These are phyloP conservation scores for Homarus gammarus DNA, from an alignment of 2,888 invertebrate genomes.

Conservation along the genomic window DNA sequence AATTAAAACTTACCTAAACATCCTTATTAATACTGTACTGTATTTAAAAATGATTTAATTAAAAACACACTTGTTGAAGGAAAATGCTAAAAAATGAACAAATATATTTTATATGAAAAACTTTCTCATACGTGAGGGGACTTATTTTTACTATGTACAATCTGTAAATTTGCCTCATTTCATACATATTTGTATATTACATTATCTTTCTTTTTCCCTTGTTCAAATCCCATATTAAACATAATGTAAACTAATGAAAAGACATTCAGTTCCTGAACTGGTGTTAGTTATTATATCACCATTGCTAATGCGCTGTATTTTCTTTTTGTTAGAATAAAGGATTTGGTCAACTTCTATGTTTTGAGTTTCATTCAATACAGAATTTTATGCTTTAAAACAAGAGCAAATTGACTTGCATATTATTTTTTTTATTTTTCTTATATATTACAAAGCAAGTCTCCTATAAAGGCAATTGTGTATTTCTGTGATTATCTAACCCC, in stretches of 20 bases:
- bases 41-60: not conserved
- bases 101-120: not conserved
- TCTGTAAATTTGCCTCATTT: not conserved
- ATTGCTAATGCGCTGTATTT: not conserved
- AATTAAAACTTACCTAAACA: too few species aligned
- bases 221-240: not conserved
- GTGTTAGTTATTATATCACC: not conserved
- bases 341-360: not conserved
- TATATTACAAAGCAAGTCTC: conserved; percentile 37
- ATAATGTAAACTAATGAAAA: not conserved
- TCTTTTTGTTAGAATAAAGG: not conserved
- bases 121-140: not conserved
- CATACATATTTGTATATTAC: not conserved
- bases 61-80: not conserved
- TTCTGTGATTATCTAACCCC: conserved; percentile 58
- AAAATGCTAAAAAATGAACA: not conserved
- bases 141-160: not conserved
- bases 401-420: conserved; percentile 11
- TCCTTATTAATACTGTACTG: not conserved
- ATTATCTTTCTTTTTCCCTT: not conserved
- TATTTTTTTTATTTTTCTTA: conserved; percentile 3
- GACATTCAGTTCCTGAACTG: not conserved
- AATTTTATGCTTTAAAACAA: conserved; percentile 20
- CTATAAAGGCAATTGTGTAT: conserved; percentile 46
- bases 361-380: too few species aligned